Conservation (phyloP, 2,888 invertebrate species). For the Nomada fucata region DNA sequence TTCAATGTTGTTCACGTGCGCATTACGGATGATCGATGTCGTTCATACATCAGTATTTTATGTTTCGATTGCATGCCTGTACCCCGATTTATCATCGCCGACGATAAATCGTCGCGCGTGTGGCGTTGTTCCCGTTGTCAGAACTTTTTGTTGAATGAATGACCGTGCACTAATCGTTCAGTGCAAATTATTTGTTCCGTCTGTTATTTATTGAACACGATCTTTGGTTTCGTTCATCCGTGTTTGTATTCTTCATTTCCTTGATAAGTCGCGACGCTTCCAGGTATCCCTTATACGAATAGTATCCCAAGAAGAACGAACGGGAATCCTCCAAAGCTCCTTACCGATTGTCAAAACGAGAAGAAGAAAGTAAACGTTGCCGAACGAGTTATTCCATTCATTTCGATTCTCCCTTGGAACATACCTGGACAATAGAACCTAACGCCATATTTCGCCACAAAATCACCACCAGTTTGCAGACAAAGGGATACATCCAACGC, state of each 20-base stretch:
- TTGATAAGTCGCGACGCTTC: neutral
- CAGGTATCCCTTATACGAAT: neutral
- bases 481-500: constrained; percentile 29
- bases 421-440: constrained; percentile 4
- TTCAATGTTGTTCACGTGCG: neutral
- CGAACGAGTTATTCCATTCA: neutral
- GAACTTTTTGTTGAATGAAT: neutral
- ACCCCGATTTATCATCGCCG: neutral
- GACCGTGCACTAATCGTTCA: neutral
- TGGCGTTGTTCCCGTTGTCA: neutral
- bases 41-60: neutral
- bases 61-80: neutral
- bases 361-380: neutral
- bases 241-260: neutral
- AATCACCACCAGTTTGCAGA: constrained; percentile 24
- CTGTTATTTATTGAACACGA: neutral
- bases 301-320: neutral
- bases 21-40: neutral
- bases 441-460: constrained; percentile 13
- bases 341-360: neutral
- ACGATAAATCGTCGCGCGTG: neutral
- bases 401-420: neutral
- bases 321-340: neutral
- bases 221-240: neutral
- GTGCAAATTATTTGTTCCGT: neutral